phyloP scores from a whole-genome alignment of 1,140 invertebrate species.

The Leucophenga varia region DNA sequence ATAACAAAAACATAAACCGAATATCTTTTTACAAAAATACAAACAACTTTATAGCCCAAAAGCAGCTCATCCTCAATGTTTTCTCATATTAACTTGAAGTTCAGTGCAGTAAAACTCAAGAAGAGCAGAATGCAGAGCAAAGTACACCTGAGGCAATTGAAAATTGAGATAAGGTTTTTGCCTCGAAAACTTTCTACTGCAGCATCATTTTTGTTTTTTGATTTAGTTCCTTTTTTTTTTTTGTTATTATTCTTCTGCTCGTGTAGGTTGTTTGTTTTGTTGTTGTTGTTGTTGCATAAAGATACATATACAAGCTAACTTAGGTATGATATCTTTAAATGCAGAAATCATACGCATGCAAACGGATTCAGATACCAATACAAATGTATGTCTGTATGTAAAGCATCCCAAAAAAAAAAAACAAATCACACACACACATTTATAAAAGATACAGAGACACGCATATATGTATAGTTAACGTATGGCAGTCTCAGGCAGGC shows the following conservation, averaged over 20 bases:
- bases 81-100: too few species aligned
- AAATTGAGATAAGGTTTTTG: slow-evolving; percentile 56
- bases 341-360: slow-evolving; percentile 25
- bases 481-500: too few species aligned
- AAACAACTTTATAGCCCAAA: too few species aligned
- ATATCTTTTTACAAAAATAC: too few species aligned
- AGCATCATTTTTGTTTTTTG: slow-evolving; percentile 22
- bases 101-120: too few species aligned
- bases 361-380: slow-evolving; percentile 9
- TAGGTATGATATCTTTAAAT: slow-evolving; percentile 55
- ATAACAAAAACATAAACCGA: too few species aligned
- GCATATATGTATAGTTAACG: too few species aligned
- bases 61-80: too few species aligned
- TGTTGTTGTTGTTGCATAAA: slow-evolving; percentile 16
- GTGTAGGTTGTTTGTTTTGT: slow-evolving; percentile 2
- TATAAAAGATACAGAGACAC: too few species aligned
- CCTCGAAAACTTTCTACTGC: slow-evolving; percentile 46
- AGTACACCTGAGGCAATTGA: slow-evolving; percentile 40
- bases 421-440: slow-evolving; percentile 22
- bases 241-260: slow-evolving; percentile 5
- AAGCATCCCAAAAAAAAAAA: slow-evolving; percentile 35
- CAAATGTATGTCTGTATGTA: not conserved
- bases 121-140: too few species aligned
- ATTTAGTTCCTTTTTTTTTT: slow-evolving; percentile 15
- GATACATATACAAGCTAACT: slow-evolving; percentile 28